Percentiles rank a stretch among this genome's conserved stretches.
phyloP scores from a whole-genome alignment of 2,113 vertebrate genomes.

The Pao palembangensis region DNA sequence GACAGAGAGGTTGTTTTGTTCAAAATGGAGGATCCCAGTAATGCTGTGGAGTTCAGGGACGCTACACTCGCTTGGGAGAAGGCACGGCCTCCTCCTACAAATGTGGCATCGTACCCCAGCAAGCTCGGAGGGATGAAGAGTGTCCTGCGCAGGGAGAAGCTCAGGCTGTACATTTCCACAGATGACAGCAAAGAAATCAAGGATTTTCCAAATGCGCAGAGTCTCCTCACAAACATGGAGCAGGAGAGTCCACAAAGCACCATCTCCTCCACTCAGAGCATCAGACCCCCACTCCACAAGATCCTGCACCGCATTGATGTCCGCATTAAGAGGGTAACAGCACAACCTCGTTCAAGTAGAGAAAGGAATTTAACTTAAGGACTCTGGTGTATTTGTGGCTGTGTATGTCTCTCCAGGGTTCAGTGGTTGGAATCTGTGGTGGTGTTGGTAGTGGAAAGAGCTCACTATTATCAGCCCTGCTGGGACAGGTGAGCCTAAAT shows the following conservation, averaged over 20 bases:
- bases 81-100: constrained; percentile 31
- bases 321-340: constrained; percentile 69
- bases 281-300: constrained; percentile 69
- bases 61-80: constrained; percentile 79
- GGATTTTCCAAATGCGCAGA: constrained; percentile 64
- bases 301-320: constrained; percentile 75
- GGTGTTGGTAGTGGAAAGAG: constrained; percentile 80
- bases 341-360: not conserved
- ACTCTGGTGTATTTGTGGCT: not conserved
- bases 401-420: constrained; percentile 59
- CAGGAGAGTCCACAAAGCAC: constrained; percentile 79
- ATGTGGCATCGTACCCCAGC: constrained; percentile 18
- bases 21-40: constrained; percentile 67
- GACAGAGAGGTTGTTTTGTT: constrained; percentile 63
- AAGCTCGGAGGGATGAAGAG: constrained; percentile 62
- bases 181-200: constrained; percentile 61
- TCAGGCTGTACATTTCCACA: constrained; percentile 67
- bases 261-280: constrained; percentile 73
- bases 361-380: not conserved
- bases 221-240: constrained; percentile 76
- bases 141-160: constrained; percentile 70
- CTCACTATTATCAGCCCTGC: constrained; percentile 79
- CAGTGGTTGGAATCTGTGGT: constrained; percentile 80
- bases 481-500: constrained; percentile 76
- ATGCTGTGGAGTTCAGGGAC: constrained; percentile 72